A percentile compares a stretch with the other conserved stretches of the same genome.
These are phyloP conservation scores for Hanleya hanleyi DNA, from an alignment of 2,888 invertebrate species.

Conservation along the genomic window DNA sequence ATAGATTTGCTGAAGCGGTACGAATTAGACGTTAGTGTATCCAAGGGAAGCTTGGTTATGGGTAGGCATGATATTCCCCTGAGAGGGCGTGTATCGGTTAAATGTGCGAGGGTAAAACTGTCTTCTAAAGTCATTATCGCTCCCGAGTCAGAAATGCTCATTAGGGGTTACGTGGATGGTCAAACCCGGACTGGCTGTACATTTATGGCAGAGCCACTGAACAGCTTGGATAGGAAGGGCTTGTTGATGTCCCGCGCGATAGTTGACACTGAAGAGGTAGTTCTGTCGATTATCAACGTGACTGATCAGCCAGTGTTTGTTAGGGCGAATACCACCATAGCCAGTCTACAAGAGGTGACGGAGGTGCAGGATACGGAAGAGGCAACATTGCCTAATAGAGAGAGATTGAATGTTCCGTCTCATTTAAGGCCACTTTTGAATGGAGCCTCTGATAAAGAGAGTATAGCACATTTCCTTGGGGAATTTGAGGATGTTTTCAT, in stretches of 20 bases:
- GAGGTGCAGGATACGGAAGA: no score
- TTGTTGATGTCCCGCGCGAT: not conserved
- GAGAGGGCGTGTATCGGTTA: not conserved
- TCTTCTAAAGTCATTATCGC: constrained; percentile 4
- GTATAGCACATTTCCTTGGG: no score
- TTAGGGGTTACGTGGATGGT: constrained; percentile 12
- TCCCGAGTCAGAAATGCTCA: constrained; percentile 11
- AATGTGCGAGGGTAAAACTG: constrained; percentile 19
- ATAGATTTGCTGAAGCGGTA: constrained; percentile 31
- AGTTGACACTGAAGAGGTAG: not conserved
- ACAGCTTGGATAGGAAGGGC: constrained; percentile 7
- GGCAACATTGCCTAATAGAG: no score
- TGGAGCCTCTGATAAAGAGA: no score
- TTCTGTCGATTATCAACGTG: constrained; percentile 21
- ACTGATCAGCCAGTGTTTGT: constrained; percentile 17
- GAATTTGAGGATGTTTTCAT: no score
- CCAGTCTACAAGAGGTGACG: constrained; percentile 4
- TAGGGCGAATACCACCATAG: constrained; percentile 9
- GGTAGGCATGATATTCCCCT: constrained; percentile 20
- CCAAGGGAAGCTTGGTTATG: constrained; percentile 14
- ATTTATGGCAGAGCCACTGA: constrained; percentile 7
- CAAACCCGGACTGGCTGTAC: not conserved
- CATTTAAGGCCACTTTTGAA: no score
- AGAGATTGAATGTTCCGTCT: no score
- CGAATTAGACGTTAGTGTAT: constrained; percentile 26